phyloP scores from a whole-genome alignment of 2,113 vertebrate species.

The Pavo muticus region DNA sequence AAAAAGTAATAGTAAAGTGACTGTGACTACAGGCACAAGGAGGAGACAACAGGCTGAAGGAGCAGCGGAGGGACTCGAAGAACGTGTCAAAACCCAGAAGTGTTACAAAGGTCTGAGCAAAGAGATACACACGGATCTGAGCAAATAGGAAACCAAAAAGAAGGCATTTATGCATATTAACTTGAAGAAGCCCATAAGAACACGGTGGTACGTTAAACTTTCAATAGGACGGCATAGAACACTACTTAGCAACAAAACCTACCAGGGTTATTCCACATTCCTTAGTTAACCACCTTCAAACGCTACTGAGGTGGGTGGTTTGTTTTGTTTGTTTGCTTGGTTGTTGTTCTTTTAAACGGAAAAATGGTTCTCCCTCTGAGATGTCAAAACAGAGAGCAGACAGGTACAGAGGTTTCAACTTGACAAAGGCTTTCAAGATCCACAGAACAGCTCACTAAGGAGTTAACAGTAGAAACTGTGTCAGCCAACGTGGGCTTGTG shows the following conservation, averaged over 20 bases:
- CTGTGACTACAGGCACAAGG: neutral
- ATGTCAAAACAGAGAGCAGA: neutral
- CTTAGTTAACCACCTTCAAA: neutral
- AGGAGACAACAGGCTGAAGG: neutral
- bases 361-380: neutral
- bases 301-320: fast-evolving
- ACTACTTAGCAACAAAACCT: neutral
- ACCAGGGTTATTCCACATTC: neutral
- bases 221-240: neutral
- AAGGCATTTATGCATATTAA: neutral
- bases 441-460: neutral
- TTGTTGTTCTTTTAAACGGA: neutral
- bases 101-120: neutral
- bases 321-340: neutral
- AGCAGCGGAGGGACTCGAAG: neutral
- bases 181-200: neutral
- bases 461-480: neutral
- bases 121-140: neutral
- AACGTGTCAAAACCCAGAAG: neutral
- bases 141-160: neutral
- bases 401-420: neutral
- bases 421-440: neutral
- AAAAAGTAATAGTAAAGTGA: neutral
- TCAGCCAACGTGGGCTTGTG: neutral
- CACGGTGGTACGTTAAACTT: neutral